Evolutionary conservation across 2,797 vertebrate genomes (phyloP).

Genomic region (Gouania willdenowi): DNA sequence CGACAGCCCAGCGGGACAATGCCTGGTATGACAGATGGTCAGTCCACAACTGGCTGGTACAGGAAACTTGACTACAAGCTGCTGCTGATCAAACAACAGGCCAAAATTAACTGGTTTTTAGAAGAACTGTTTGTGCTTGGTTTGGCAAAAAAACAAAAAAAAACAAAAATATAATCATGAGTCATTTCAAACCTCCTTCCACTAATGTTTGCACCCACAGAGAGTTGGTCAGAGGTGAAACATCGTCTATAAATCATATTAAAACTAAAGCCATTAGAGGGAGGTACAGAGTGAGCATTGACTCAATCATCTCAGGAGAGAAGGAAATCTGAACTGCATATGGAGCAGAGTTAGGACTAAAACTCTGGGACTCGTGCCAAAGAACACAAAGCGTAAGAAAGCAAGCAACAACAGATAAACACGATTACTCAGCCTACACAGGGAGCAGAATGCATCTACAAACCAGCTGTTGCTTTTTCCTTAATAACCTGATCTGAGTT

Average conservation of each 20-base stretch:
- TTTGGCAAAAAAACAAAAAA: constrained; percentile 16
- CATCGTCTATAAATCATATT: constrained; percentile 12
- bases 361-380: constrained; percentile 39
- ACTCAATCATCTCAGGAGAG: constrained; percentile 34
- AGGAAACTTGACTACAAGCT: too few relatives aligned
- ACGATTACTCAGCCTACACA: constrained; percentile 50
- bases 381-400: constrained; percentile 46
- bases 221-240: constrained; percentile 11
- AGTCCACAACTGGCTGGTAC: too few relatives aligned
- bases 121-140: constrained; percentile 15
- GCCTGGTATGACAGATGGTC: too few relatives aligned
- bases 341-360: constrained; percentile 55
- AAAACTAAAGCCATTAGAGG: not conserved
- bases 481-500: constrained; percentile 46
- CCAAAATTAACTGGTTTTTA: constrained; percentile 15
- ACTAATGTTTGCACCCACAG: too few relatives aligned
- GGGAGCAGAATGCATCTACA: constrained; percentile 55
- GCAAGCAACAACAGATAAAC: constrained; percentile 55
- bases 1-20: too few relatives aligned
- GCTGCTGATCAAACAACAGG: constrained; percentile 40
- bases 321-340: constrained; percentile 52
- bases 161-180: constrained; percentile 34
- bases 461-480: constrained; percentile 59
- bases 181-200: constrained; percentile 12
- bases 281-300: constrained; percentile 6